These are phyloP conservation scores for Drosophila virilis DNA, from an alignment of 1,140 invertebrate genomes.

Conservation along the genomic window DNA sequence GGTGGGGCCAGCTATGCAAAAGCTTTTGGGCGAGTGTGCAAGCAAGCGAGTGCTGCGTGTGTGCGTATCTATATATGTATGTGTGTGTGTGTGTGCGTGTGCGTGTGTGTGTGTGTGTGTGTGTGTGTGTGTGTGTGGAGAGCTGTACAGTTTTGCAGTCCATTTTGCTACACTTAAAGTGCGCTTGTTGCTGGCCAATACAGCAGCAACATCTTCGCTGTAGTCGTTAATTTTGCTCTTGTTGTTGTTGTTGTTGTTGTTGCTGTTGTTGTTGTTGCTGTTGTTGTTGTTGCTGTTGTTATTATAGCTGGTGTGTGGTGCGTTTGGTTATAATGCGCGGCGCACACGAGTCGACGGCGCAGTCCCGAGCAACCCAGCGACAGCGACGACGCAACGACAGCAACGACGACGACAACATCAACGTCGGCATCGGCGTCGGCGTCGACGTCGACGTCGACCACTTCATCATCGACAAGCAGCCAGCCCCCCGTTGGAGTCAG, in stretches of 20 bases:
- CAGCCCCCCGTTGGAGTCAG: constrained; percentile 16
- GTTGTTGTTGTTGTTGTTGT: constrained; percentile 17
- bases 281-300: constrained; percentile 19
- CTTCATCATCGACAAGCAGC: constrained; percentile 78
- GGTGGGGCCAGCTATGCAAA: constrained; percentile 22
- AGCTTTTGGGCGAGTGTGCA: constrained; percentile 16
- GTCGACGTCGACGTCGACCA: constrained; percentile 59
- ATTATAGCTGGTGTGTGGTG: constrained; percentile 19
- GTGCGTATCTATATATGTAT: too few relatives aligned
- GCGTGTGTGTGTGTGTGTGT: background rate
- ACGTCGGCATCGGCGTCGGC: background rate
- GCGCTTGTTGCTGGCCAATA: constrained; percentile 63
- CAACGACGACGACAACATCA: too few relatives aligned
- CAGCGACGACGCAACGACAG: constrained; percentile 11
- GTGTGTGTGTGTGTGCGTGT: background rate
- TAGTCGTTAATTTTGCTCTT: background rate
- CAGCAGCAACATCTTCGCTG: constrained; percentile 10
- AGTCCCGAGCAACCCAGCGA: constrained; percentile 29
- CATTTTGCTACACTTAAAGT: constrained; percentile 78
- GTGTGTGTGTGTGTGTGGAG: constrained; percentile 46
- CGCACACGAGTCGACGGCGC: constrained; percentile 41
- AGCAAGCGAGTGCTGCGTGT: too few relatives aligned
- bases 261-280: constrained; percentile 8
- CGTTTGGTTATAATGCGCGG: constrained; percentile 43
- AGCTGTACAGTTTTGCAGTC: constrained; percentile 77